These are phyloP conservation scores for Ectropis crepuscularia DNA, from an alignment of 2,888 invertebrate genomes.

Conservation along the genomic window DNA sequence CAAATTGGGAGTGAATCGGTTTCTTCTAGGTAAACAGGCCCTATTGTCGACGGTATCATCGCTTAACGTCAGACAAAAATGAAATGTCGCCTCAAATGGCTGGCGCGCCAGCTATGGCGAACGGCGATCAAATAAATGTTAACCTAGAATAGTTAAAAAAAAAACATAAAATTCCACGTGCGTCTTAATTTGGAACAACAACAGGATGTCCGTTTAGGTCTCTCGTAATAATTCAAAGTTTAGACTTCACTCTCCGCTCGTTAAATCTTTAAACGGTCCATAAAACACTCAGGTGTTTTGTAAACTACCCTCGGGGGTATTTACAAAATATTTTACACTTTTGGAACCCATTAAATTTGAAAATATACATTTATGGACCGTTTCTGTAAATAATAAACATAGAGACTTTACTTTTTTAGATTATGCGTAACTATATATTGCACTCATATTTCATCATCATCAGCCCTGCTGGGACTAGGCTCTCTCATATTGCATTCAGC, in stretches of 20 bases:
- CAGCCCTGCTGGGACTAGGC: too few relatives aligned
- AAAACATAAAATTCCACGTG: background rate
- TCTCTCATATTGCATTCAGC: too few relatives aligned
- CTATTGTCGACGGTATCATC: too few relatives aligned
- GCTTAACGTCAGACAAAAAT: too few relatives aligned
- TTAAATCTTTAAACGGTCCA: slow-evolving; percentile 56
- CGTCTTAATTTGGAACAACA: slow-evolving; percentile 44
- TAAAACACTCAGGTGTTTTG: slow-evolving; percentile 55
- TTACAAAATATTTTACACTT: slow-evolving; percentile 70
- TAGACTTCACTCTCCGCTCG: slow-evolving; percentile 51
- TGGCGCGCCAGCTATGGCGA: too few relatives aligned
- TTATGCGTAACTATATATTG: too few relatives aligned
- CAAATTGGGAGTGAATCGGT: too few relatives aligned
- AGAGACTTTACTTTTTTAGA: background rate
- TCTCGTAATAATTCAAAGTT: slow-evolving; percentile 46
- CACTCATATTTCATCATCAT: too few relatives aligned
- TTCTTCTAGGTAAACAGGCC: too few relatives aligned
- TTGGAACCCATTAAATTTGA: slow-evolving; percentile 54
- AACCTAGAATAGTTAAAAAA: too few relatives aligned
- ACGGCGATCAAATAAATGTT: too few relatives aligned
- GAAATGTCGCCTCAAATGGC: too few relatives aligned
- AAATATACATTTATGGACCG: slow-evolving; percentile 15
- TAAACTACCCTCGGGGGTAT: slow-evolving; percentile 61
- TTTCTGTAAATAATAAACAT: slow-evolving; percentile 5
- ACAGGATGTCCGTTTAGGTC: slow-evolving; percentile 56